These are phyloP conservation scores for Lagria hirta DNA, from an alignment of 2,888 invertebrate species.

Conservation along the genomic window DNA sequence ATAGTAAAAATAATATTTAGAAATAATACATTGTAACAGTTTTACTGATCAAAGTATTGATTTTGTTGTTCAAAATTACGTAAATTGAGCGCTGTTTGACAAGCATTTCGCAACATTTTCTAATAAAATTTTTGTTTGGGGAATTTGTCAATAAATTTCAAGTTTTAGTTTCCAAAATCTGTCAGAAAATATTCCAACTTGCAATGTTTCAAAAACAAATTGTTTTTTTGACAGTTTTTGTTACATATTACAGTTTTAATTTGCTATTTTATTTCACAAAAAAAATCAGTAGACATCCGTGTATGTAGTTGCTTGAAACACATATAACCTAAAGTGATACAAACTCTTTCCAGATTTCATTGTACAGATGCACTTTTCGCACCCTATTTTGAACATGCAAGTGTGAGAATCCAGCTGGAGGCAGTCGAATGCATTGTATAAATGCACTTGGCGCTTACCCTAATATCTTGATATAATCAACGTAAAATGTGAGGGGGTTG, in stretches of 20 bases:
- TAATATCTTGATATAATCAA: slow-evolving; percentile 2
- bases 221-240: too few relatives aligned
- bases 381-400: slow-evolving; percentile 33
- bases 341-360: slow-evolving; percentile 15
- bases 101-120: not conserved
- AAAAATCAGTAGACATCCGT: slow-evolving; percentile 43
- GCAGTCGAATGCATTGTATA: slow-evolving; percentile 39
- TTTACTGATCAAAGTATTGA: too few relatives aligned
- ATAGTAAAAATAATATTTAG: too few relatives aligned
- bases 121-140: slow-evolving; percentile 1
- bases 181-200: too few relatives aligned
- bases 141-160: slow-evolving; percentile 1
- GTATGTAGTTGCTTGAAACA: slow-evolving; percentile 27
- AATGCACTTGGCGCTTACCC: slow-evolving; percentile 39
- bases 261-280: too few relatives aligned
- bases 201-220: too few relatives aligned
- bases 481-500: slow-evolving; percentile 2
- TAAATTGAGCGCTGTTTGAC: not conserved
- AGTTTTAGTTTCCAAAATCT: too few relatives aligned
- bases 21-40: too few relatives aligned
- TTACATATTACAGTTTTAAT: too few relatives aligned
- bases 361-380: slow-evolving; percentile 39
- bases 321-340: slow-evolving; percentile 19
- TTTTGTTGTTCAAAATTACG: too few relatives aligned
- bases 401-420: slow-evolving; percentile 39